Base-by-base conservation (phyloP, 2,113 vertebrate species). In the Oplegnathus fasciatus region DNA sequence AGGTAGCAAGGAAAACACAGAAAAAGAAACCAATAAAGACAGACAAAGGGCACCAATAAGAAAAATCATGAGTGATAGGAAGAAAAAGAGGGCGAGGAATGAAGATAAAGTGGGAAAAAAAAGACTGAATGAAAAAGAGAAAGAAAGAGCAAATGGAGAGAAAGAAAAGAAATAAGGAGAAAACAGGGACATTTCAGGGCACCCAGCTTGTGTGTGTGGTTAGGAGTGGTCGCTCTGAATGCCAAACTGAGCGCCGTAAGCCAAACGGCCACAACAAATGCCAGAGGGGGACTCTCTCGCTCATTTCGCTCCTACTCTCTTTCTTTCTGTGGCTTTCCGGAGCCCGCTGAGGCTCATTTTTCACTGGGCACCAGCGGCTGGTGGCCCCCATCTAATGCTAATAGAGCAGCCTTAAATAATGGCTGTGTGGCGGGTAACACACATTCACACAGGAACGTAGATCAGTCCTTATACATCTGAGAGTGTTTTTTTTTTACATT, bases 381-480 rank as follows among this genome's bases (percentile, higher is more conserved):
- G 91, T 91, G 93, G 92, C 92, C 85, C 90, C 90, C 86, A 91
- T 79, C 89, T 88, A 88, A 93, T 94, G 91, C 86, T 92, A 94
- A 95, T 90, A 79, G 85, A 86, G 77, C 22, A 42, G 80, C 67
- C 37, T 78, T 82, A 80, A 87, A 66, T 84, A 88, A 89, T 40
- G 60, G 68, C 46, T 34, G 22, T 30, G 61, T 32, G 37, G 80
- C 34, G 17, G 65, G 46, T 30, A 68, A 78, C 73, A 78, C 76
- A 86, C 77, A 69, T 54, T 17, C 50, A 67, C 46, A 62, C 32
- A 77, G 11, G 71, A 6, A 80, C 6, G 17, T 6, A 15, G 73
- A 37, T 9, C 15, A 46, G 1, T n/a, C 46, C 26, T 10, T 34
- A 48, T 24, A 2, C n/a, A 18, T 46, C 15, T 22, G 46, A 14